Base-by-base conservation (phyloP, 1,140 invertebrate species). In the Drosophila carrolli region DNA sequence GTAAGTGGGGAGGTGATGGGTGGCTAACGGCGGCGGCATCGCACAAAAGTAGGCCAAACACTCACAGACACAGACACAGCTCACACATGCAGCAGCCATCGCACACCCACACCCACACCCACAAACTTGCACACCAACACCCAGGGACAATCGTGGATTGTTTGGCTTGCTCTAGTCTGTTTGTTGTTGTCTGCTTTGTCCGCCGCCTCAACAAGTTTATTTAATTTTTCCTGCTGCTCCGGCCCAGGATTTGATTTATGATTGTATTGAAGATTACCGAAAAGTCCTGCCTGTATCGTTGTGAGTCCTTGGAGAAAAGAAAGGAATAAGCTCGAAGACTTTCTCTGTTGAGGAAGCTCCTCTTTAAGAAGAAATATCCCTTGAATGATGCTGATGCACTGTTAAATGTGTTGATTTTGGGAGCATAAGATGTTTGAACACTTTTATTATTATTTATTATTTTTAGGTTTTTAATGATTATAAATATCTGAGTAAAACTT, bases 41-140 rank as follows among this genome's bases (percentile, higher is more conserved):
- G 32, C 66, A 74, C 57, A 62, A 79, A 83, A 83, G 81, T 83
- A 83, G 81, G 81, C 81, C 81, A 83, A 83, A 84, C 80, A 82
- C 56, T 44, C 73, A 75, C 70, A 65, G 67, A 66, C 59, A 75
- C 47, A 32, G 70, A 66, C 59, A 75, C 47, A 32, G 70, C 47
- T 44, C 50, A 61, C 44, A 54, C 19, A 40, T 37, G 44, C 11
- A 43, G 23, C 32, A 50, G 46, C 40, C 32, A 16, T 47, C 44
- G 10, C 29, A 32, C 48, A 29, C 6, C 2, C 23, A 29, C 48
- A 29, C 6, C 2, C 23, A 29, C 48, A 14, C 27, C 2, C 13
- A 32, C 48, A 14, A n/a, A 2, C 13, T 14, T 4, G 5, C 10
- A 37, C 29, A 32, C 10, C 4, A 9, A 38, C 27, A 50, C 19